Percentiles rank a stretch among this genome's conserved stretches.
Evolutionary conservation across 2,797 vertebrate genomes (phyloP).

Genomic region (Microtus agrestis): DNA sequence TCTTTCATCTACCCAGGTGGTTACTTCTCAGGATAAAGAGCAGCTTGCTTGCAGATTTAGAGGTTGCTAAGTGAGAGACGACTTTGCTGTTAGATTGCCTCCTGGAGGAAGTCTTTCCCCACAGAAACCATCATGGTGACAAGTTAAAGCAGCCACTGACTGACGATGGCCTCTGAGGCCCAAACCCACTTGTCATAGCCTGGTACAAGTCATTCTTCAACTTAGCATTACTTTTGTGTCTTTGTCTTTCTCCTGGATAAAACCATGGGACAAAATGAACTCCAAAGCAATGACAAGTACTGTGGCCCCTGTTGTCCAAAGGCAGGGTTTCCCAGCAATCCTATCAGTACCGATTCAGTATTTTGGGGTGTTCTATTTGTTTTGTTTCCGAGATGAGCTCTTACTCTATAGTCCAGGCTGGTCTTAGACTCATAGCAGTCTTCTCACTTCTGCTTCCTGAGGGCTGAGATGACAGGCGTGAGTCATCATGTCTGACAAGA

Average conservation of each 20-base stretch:
- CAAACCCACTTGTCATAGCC: background rate
- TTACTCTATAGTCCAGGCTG: background rate
- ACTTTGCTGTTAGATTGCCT: background rate
- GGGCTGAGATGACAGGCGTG: background rate
- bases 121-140: background rate
- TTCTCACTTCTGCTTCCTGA: background rate
- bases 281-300: background rate
- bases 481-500: background rate
- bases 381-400: background rate
- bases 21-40: slow-evolving; percentile 16
- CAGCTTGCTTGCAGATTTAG: background rate
- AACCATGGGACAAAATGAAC: background rate
- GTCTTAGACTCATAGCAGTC: no score
- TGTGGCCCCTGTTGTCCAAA: background rate
- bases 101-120: background rate
- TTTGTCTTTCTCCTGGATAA: slow-evolving; percentile 15
- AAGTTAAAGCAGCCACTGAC: background rate
- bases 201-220: background rate
- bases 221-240: background rate
- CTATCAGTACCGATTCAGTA: background rate
- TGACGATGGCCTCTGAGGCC: background rate
- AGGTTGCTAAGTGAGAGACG: background rate
- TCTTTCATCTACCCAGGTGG: background rate
- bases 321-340: background rate
- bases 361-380: background rate